Percentiles rank a stretch among this genome's conserved stretches.
These are phyloP conservation scores for Philaethria dido DNA, from an alignment of 2,888 invertebrate species.

Conservation along the genomic window DNA sequence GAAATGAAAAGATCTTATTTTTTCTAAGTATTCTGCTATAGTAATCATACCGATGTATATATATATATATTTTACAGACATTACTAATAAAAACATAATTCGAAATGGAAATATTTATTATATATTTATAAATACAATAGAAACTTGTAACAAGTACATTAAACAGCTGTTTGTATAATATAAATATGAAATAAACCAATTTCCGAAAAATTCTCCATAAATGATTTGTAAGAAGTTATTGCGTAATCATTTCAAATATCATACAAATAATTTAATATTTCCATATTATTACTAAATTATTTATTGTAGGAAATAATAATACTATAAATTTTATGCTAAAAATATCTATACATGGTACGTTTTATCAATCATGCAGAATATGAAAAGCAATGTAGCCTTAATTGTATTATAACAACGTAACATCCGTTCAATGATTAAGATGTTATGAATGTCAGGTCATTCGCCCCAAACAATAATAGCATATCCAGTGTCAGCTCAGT, in stretches of 20 bases:
- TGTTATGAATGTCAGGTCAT: constrained; percentile 37
- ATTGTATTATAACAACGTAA: neutral
- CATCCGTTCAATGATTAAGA: constrained; percentile 9
- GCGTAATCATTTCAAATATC: neutral
- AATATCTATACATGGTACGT: neutral
- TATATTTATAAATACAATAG: too few relatives aligned
- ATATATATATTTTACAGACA: too few relatives aligned
- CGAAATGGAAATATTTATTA: too few relatives aligned
- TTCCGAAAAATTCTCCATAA: neutral
- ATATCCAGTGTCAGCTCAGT: constrained; percentile 39
- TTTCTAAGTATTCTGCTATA: neutral
- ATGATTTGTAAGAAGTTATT: neutral
- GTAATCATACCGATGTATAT: too few relatives aligned
- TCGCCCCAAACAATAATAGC: constrained; percentile 27
- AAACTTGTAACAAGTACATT: too few relatives aligned
- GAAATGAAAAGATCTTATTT: neutral
- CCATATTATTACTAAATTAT: too few relatives aligned
- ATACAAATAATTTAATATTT: too few relatives aligned
- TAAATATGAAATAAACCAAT: neutral
- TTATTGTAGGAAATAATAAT: neutral
- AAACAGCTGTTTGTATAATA: neutral
- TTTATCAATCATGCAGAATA: neutral
- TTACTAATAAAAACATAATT: too few relatives aligned
- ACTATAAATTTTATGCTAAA: neutral
- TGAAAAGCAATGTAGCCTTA: neutral